Evolutionary conservation across 2,797 vertebrate genomes (phyloP), one percentile per base, ranked within the genome.

Genomic region (Sebastes goodei): DNA sequence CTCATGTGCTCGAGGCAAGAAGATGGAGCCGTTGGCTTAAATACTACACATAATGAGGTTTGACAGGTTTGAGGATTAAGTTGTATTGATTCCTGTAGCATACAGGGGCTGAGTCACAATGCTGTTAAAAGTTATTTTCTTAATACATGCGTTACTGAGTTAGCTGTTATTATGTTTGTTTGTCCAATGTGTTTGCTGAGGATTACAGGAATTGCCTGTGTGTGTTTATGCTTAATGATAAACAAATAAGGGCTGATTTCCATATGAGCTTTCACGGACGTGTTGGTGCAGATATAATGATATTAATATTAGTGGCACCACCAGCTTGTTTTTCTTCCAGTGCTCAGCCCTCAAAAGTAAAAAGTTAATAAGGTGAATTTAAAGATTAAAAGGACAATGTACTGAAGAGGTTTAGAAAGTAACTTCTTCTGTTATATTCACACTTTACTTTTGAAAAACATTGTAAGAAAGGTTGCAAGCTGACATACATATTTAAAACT

Each of bases 1-100:
- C 71, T 76, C 38, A 69, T 84, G 67, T 74, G 66, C 70, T 82
- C 12, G 9, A 57, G 78, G 68, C 82, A 81, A 78, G 75, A 85
- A 69, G 80, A 85, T 71, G 35, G 66, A 81, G 84, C 62, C 59
- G 62, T 60, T 82, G 70, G 62, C 38, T 65, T 65, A 71, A 82
- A 75, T 78, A 73, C 32, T 67, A 71, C 74, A 74, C 55, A 74
- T 74, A 57, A 79, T 64, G 23, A 83, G 75, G 59, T 81, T 71
- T 76, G 75, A 86, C 76, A 85, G 73, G 76, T 88, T 86, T 67
- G 25, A 61, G 64, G 71, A 61, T 27, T 73, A 17, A 55, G 27
- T 70, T 74, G 69, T 66, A 4, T 20, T 76, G 49, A 70, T 46
- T 60, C 49, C 32, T 61, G 20, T 68, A 30, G 66, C 23, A 29